These are phyloP conservation scores for Stenodera caucasica DNA, from an alignment of 2,888 invertebrate genomes.

Conservation along the genomic window DNA sequence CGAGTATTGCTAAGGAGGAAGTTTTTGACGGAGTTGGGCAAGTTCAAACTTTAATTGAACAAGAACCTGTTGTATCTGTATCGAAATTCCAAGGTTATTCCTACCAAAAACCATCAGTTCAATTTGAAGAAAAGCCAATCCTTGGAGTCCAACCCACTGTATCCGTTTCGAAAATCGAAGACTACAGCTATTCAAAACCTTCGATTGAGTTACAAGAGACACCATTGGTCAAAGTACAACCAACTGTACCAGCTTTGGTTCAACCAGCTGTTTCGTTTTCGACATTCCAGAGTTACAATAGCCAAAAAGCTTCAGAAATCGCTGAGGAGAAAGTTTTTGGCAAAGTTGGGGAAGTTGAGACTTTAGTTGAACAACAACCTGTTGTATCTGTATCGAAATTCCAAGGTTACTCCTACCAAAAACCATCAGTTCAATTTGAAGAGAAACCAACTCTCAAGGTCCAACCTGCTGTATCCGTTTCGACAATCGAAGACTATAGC, in stretches of 20 bases:
- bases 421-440: not conserved
- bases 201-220: too few species aligned
- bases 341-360: not conserved
- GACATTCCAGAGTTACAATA: not conserved
- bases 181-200: conserved; percentile 32
- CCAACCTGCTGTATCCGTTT: not conserved
- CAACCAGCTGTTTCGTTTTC: conserved; percentile 5
- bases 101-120: conserved; percentile 13
- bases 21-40: too few species aligned
- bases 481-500: not conserved
- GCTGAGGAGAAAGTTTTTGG: not conserved
- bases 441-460: not conserved
- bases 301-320: not conserved
- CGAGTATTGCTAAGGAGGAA: not conserved
- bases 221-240: conserved; percentile 8
- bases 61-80: too few species aligned
- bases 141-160: conserved; percentile 17
- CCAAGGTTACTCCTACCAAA: conserved; percentile 34
- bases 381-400: conserved; percentile 19
- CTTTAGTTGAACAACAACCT: conserved; percentile 15
- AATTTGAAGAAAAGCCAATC: not conserved
- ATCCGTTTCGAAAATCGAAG: conserved; percentile 12
- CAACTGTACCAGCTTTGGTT: not conserved
- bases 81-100: conserved; percentile 35
- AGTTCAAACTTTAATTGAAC: not conserved